Base-by-base conservation (phyloP, 2,797 vertebrate species). In the Malurus splendens region DNA sequence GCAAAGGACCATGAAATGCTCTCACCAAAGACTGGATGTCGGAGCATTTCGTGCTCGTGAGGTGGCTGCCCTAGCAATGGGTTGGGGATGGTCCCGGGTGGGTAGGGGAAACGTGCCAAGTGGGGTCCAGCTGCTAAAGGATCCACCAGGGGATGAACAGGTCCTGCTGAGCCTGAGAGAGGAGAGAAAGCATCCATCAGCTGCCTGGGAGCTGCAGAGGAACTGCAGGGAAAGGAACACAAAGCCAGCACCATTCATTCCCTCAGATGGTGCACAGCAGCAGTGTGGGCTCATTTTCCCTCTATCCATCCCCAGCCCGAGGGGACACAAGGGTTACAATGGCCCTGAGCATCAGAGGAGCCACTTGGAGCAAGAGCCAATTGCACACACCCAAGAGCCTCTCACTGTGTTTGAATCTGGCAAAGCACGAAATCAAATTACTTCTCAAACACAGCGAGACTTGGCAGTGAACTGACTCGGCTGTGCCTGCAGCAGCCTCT, bases 21-120 rank as follows among this genome's bases (percentile, higher is more conserved):
- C 98, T 95, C 96, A 99, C 99, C 99, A 20, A 99, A 99, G 73
- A 99, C 98, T 7, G 99, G 99, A 95, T 99, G 99, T 86, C 99
- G 98, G 60, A 99, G 98, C 99, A 99, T 99, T 97, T 99, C 99
- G 72, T 99, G 99, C 96, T 99, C 99, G 0, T 99, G 99, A 18
- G 98, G 99, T 9, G 97, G 98, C 95, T 99, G 99, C 79, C 98
- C 98, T 61, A 99, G 98, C 95, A 99, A 98, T 44, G 98, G 96
- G 96, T 99, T 99, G 94, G 98, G 98, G 96, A 99, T 99, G 96
- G 98, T 97, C 92, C 99, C 99, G 23, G 98, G 99, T 0, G 99
- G 99, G 95, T 99, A 99, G 9, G 99, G 99, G 94, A 99, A 99
- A 62, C 99, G 98, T 73, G 99, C 98, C 97, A 99, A 96, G 94